phyloP scores from a whole-genome alignment of 2,113 vertebrate species.

The Isurus oxyrinchus region DNA sequence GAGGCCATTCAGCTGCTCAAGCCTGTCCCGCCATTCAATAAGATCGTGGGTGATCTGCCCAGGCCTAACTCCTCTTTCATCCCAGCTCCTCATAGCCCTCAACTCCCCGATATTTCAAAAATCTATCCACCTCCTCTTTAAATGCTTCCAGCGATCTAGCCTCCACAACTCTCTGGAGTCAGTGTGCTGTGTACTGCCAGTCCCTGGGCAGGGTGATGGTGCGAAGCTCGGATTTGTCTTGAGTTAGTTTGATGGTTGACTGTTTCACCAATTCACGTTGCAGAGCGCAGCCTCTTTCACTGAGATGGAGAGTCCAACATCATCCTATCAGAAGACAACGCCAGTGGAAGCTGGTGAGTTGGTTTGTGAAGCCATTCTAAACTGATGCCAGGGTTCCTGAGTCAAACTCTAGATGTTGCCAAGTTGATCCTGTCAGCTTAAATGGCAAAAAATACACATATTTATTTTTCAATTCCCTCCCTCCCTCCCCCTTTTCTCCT shows the following conservation, averaged over 20 bases:
- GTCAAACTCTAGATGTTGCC: not conserved
- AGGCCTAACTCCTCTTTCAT: too few relatives aligned
- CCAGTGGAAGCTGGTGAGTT: constrained; percentile 77
- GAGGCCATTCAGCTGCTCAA: too few relatives aligned
- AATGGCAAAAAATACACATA: not conserved
- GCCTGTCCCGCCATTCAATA: too few relatives aligned
- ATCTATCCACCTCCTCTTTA: too few relatives aligned
- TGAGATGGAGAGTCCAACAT: constrained; percentile 71
- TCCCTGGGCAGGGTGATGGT: not conserved
- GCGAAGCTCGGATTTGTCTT: not conserved
- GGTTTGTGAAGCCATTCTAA: not conserved
- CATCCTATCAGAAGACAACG: constrained; percentile 73
- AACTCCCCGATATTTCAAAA: too few relatives aligned
- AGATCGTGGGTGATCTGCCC: too few relatives aligned
- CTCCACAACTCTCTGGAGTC: too few relatives aligned
- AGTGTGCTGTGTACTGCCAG: not conserved
- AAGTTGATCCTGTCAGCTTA: not conserved
- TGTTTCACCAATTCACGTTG: constrained; percentile 1
- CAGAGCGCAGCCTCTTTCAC: constrained; percentile 74
- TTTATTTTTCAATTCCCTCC: not conserved
- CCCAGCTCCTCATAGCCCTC: too few relatives aligned
- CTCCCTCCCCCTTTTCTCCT: not conserved
- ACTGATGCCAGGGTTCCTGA: not conserved
- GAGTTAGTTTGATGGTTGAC: not conserved
- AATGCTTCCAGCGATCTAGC: too few relatives aligned